phyloP scores from a whole-genome alignment of 1,140 invertebrate genomes.

The Drosophila grimshawi region DNA sequence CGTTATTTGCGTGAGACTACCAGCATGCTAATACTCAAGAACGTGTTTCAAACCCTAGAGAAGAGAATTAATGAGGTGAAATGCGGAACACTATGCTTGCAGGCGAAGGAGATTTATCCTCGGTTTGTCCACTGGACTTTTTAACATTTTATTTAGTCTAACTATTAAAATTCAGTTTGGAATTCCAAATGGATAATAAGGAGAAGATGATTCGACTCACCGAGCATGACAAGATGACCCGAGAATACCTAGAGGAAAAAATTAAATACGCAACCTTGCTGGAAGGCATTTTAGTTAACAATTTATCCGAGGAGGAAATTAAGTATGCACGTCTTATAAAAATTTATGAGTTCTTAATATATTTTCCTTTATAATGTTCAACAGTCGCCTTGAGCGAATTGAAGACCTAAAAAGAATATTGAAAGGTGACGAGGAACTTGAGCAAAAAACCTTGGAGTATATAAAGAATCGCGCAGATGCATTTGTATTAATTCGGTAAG shows the following conservation, averaged over 20 bases:
- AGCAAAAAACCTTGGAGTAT: slow-evolving; percentile 53
- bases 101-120: slow-evolving; percentile 37
- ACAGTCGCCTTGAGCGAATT: slow-evolving; percentile 66
- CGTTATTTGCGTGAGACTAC: slow-evolving; percentile 72
- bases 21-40: slow-evolving; percentile 68
- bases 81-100: slow-evolving; percentile 31
- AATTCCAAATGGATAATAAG: slow-evolving; percentile 66
- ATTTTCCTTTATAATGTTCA: neutral
- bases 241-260: slow-evolving; percentile 56
- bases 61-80: slow-evolving; percentile 72
- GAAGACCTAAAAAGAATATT: slow-evolving; percentile 50
- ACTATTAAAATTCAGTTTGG: slow-evolving; percentile 50
- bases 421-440: slow-evolving; percentile 38
- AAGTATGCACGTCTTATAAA: slow-evolving; percentile 39
- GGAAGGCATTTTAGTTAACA: slow-evolving; percentile 61
- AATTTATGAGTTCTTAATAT: neutral
- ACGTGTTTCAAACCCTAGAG: slow-evolving; percentile 56
- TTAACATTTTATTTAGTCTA: neutral
- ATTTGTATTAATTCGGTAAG: slow-evolving; percentile 64
- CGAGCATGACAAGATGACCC: slow-evolving; percentile 49
- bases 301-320: slow-evolving; percentile 70
- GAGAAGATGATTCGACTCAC: slow-evolving; percentile 56
- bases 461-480: slow-evolving; percentile 63
- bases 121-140: neutral
- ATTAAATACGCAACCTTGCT: slow-evolving; percentile 58